Percentiles rank a stretch among this genome's conserved stretches.
Evolutionary conservation across 1,140 invertebrate species (phyloP).

Genomic region (Chironomus tepperi): DNA sequence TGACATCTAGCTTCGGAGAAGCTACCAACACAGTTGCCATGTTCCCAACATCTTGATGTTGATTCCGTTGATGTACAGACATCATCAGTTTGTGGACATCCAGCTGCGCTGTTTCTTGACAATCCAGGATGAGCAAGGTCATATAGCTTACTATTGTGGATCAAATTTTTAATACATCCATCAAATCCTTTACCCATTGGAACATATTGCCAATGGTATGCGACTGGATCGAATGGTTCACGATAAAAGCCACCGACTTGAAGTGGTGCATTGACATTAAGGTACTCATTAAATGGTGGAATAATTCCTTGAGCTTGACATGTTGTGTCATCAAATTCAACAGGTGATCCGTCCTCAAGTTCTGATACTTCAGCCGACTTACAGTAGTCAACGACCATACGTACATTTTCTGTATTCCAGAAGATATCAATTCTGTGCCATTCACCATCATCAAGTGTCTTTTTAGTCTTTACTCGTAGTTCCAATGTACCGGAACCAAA

Average conservation of each 20-base stretch:
- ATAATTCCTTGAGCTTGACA: constrained; percentile 84
- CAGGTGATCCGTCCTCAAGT: constrained; percentile 75
- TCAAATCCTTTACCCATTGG: constrained; percentile 82
- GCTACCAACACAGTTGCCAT: constrained; percentile 88
- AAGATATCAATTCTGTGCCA: constrained; percentile 95
- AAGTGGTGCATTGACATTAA: constrained; percentile 91
- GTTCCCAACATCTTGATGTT: constrained; percentile 76
- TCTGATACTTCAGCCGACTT: constrained; percentile 76
- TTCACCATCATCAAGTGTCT: constrained; percentile 81
- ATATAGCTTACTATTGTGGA: constrained; percentile 93
- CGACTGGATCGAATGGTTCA: constrained; percentile 73
- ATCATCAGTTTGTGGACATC: constrained; percentile 85
- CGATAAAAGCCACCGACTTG: constrained; percentile 87
- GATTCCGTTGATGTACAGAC: constrained; percentile 73
- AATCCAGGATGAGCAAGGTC: constrained; percentile 83
- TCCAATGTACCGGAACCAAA: constrained; percentile 92
- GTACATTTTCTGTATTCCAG: constrained; percentile 85
- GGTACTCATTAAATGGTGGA: constrained; percentile 90
- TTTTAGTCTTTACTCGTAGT: constrained; percentile 77
- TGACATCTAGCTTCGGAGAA: constrained; percentile 81
- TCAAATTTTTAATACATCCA: constrained; percentile 90
- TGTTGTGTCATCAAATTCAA: constrained; percentile 74
- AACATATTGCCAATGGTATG: constrained; percentile 80
- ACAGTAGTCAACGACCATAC: constrained; percentile 88
- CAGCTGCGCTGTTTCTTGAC: constrained; percentile 70